phyloP scores from a whole-genome alignment of 2,888 invertebrate genomes.

The Rhabditoides inermis region DNA sequence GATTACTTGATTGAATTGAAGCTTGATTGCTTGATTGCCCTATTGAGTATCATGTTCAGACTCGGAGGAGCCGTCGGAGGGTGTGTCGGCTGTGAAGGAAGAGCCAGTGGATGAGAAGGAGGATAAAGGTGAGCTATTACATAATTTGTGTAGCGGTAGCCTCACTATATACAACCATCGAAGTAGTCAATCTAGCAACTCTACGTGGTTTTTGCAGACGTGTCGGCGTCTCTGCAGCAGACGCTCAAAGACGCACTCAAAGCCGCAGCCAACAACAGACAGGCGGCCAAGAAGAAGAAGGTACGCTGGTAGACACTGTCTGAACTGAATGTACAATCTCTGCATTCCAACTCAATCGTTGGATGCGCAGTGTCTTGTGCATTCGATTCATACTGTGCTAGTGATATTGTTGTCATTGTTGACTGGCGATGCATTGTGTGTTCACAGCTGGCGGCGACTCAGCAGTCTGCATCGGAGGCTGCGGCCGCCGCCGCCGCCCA shows the following conservation, averaged over 20 bases:
- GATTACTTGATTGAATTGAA: too few species aligned
- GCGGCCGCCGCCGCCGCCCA: constrained; percentile 1
- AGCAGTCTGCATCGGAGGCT: neutral
- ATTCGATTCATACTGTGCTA: too few species aligned
- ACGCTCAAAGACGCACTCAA: constrained; percentile 43
- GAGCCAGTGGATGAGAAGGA: constrained; percentile 3
- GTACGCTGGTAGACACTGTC: neutral
- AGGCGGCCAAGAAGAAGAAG: constrained; percentile 22
- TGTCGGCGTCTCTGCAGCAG: constrained; percentile 24
- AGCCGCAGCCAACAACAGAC: constrained; percentile 36
- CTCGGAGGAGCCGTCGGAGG: too few species aligned
- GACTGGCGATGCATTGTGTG: neutral
- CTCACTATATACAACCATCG: neutral
- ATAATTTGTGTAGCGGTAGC: neutral
- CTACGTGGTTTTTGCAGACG: constrained; percentile 2
- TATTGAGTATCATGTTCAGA: too few species aligned
- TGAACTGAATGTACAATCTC: neutral
- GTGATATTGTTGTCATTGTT: too few species aligned
- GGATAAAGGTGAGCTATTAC: neutral
- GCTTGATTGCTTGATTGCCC: too few species aligned
- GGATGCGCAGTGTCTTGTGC: too few species aligned
- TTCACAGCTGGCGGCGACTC: constrained; percentile 1
- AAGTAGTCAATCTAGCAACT: neutral
- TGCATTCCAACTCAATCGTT: neutral
- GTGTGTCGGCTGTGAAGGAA: too few species aligned